A percentile compares a stretch with the other conserved stretches of the same genome.
These are phyloP conservation scores for Anoplius nigerrimus DNA, from an alignment of 2,888 invertebrate species.

Conservation along the genomic window DNA sequence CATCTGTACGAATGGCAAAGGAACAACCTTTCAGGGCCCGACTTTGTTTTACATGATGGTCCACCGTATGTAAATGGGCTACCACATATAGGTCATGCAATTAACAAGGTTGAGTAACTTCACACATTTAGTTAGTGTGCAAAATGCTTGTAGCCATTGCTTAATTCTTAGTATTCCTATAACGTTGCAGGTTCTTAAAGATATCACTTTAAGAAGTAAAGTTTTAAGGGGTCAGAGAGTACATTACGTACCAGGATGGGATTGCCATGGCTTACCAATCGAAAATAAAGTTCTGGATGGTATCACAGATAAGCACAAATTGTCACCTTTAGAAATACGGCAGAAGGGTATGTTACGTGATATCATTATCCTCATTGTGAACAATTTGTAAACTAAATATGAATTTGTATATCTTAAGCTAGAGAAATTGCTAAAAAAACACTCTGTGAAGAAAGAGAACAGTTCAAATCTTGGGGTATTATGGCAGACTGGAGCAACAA, in stretches of 20 bases:
- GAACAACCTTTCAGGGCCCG: slow-evolving; percentile 79
- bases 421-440: slow-evolving; percentile 86
- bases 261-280: slow-evolving; percentile 99
- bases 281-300: slow-evolving; percentile 90
- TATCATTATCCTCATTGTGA: too few relatives aligned
- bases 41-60: slow-evolving; percentile 96
- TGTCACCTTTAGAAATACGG: slow-evolving; percentile 77
- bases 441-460: slow-evolving; percentile 82
- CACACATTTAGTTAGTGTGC: neutral
- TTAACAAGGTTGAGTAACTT: slow-evolving; percentile 88
- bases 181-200: slow-evolving; percentile 90
- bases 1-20: slow-evolving; percentile 90
- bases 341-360: slow-evolving; percentile 74
- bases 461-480: slow-evolving; percentile 92
- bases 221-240: slow-evolving; percentile 86
- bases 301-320: slow-evolving; percentile 66
- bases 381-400: neutral
- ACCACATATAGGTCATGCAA: slow-evolving; percentile 97
- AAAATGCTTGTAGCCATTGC: neutral
- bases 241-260: slow-evolving; percentile 97
- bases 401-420: slow-evolving; percentile 76
- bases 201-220: slow-evolving; percentile 90
- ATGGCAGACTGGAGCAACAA: slow-evolving; percentile 89
- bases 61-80: slow-evolving; percentile 99
- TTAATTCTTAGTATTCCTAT: neutral